A percentile compares a stretch with the other conserved stretches of the same genome.
These are phyloP conservation scores for Wasmannia auropunctata DNA, from an alignment of 1,140 invertebrate genomes.

Conservation along the genomic window DNA sequence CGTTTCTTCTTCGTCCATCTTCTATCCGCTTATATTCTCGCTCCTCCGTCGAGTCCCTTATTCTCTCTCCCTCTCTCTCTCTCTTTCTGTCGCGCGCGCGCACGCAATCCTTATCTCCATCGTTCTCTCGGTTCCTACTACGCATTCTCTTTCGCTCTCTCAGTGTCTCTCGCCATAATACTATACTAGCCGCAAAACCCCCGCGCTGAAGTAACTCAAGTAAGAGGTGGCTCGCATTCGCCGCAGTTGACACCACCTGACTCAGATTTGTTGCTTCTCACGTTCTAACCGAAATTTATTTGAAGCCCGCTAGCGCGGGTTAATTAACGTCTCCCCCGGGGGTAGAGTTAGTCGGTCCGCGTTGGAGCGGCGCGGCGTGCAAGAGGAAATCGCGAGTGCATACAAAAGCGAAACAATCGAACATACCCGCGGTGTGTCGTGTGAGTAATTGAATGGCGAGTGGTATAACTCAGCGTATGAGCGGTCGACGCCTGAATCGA, in stretches of 20 bases:
- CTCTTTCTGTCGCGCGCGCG: too few species aligned
- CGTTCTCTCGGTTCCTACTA: conserved; percentile 37
- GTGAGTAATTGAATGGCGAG: conserved; percentile 34
- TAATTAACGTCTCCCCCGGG: conserved; percentile 81
- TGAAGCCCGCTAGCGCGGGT: conserved; percentile 81
- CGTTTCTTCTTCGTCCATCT: conserved; percentile 52
- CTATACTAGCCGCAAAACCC: conserved; percentile 72
- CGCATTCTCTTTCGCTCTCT: conserved; percentile 44
- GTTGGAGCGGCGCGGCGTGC: conserved; percentile 11
- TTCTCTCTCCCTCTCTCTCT: too few species aligned
- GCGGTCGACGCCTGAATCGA: conserved; percentile 42
- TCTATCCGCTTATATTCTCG: conserved; percentile 61
- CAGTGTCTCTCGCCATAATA: conserved; percentile 63
- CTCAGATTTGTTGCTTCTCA: conserved; percentile 86
- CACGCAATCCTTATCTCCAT: conserved; percentile 65
- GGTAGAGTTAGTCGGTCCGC: conserved; percentile 46
- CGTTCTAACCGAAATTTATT: conserved; percentile 85
- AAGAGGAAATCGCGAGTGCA: conserved; percentile 21
- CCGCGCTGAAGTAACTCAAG: conserved; percentile 79
- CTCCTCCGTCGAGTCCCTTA: conserved; percentile 68
- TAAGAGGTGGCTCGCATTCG: conserved; percentile 77
- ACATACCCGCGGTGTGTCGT: conserved; percentile 25
- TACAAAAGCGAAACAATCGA: conserved; percentile 58
- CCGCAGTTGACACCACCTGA: conserved; percentile 84
- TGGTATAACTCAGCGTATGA: conserved; percentile 35